Evolutionary conservation across 2,797 vertebrate species (phyloP).

Genomic region (Epinephelus malabaricus): DNA sequence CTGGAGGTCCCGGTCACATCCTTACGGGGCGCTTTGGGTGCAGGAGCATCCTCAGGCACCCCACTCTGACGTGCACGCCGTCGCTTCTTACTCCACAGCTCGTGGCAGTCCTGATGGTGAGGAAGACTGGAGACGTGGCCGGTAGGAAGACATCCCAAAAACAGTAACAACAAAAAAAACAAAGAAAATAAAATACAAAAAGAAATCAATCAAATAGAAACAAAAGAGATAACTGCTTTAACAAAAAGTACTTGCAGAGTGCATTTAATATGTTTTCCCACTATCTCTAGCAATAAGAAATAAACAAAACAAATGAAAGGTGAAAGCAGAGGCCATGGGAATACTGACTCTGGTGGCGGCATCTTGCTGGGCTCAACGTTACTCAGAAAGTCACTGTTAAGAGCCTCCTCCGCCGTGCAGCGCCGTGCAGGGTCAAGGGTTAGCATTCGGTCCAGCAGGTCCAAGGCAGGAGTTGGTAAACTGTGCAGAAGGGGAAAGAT

Average conservation of each 20-base stretch:
- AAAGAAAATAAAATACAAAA: too few species aligned
- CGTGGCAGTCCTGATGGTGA: constrained; percentile 98
- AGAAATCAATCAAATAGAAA: not conserved
- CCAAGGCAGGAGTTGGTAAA: constrained; percentile 92
- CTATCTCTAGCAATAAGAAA: not conserved
- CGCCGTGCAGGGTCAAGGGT: constrained; percentile 96
- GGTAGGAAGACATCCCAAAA: not conserved
- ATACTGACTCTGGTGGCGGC: constrained; percentile 97
- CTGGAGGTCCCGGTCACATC: constrained; percentile 88
- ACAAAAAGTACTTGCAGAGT: not conserved
- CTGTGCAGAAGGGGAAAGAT: constrained; percentile 58
- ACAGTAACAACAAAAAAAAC: not conserved
- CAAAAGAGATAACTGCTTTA: too few species aligned
- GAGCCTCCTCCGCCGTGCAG: constrained; percentile 95
- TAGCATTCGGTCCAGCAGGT: constrained; percentile 97
- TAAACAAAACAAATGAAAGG: not conserved
- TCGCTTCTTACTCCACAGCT: constrained; percentile 98
- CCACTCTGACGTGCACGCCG: constrained; percentile 95
- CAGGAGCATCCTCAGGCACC: constrained; percentile 90
- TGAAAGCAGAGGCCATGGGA: not conserved
- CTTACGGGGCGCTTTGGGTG: constrained; percentile 93
- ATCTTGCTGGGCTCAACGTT: constrained; percentile 97
- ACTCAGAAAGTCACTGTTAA: constrained; percentile 94
- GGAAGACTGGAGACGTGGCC: constrained; percentile 88
- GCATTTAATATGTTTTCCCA: not conserved